Evolutionary conservation across 2,797 vertebrate genomes (phyloP).

Genomic region (Falco naumanni): DNA sequence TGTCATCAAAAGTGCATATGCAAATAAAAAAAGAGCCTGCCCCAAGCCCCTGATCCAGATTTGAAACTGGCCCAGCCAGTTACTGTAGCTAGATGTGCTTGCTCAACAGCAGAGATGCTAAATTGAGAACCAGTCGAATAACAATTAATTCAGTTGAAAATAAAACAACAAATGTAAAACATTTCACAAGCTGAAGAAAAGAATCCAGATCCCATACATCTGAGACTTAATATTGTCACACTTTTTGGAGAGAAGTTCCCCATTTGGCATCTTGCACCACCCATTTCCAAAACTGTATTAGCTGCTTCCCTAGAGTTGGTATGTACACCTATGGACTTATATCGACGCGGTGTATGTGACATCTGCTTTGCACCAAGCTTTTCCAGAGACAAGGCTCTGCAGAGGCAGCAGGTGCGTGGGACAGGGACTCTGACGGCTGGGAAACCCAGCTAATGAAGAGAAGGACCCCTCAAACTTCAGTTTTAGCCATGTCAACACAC

Average conservation of each 20-base stretch:
- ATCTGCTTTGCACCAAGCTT: background rate
- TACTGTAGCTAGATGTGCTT: background rate
- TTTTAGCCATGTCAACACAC: background rate
- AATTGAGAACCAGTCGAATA: background rate
- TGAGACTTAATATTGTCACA: background rate
- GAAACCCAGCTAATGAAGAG: background rate
- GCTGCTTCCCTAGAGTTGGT: background rate
- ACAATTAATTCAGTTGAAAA: background rate
- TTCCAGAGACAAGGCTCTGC: background rate
- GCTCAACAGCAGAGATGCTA: background rate
- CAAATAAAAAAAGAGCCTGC: background rate
- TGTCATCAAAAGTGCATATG: background rate
- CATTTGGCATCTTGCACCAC: background rate
- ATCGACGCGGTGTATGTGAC: accelerated
- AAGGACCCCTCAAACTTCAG: background rate
- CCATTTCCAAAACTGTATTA: background rate
- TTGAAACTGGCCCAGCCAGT: background rate
- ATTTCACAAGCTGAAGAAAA: background rate
- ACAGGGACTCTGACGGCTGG: accelerated
- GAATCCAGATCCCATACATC: background rate
- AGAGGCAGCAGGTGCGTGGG: background rate
- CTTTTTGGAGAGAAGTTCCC: background rate
- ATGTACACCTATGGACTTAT: accelerated
- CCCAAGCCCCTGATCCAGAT: background rate
- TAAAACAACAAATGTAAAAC: background rate